Conservation (phyloP, 2,797 vertebrate species). For the Kryptopterus vitreolus region DNA sequence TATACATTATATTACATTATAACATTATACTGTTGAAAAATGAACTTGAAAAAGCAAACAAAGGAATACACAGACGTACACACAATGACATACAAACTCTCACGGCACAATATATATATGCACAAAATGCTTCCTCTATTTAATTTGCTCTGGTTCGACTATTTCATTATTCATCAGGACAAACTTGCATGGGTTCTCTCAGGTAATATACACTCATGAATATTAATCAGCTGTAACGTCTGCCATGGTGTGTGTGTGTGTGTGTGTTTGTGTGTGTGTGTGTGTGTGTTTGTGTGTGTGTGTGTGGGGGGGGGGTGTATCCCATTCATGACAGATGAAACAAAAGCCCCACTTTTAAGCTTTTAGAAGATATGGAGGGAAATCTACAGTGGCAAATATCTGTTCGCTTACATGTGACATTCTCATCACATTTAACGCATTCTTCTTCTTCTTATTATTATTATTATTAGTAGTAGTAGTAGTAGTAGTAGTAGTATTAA, state of each 20-base stretch:
- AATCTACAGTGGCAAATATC: conserved; percentile 45
- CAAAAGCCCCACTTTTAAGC: conserved; percentile 27
- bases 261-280: too few species aligned
- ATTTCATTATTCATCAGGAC: conserved; percentile 42
- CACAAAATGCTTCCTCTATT: conserved; percentile 30
- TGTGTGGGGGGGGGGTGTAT: conserved; percentile 33
- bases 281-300: too few species aligned
- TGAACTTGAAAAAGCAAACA: neutral
- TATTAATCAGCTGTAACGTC: conserved; percentile 43
- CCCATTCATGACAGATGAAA: conserved; percentile 37
- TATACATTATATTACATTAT: too few species aligned
- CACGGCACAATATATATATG: neutral
- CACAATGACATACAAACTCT: neutral
- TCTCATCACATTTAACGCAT: conserved; percentile 14
- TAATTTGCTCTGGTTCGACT: conserved; percentile 38
- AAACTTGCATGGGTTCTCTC: conserved; percentile 47
- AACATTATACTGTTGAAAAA: neutral
- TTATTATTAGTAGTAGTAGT: too few species aligned
- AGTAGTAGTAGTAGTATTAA: too few species aligned
- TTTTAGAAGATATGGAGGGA: conserved; percentile 21
- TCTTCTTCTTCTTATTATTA: conserved; percentile 10
- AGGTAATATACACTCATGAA: conserved; percentile 47
- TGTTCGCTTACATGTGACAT: conserved; percentile 29
- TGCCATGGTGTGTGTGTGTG: too few species aligned
- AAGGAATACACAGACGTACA: neutral